phyloP scores from a whole-genome alignment of 2,888 invertebrate species.

The Peribatodes rhomboidaria region DNA sequence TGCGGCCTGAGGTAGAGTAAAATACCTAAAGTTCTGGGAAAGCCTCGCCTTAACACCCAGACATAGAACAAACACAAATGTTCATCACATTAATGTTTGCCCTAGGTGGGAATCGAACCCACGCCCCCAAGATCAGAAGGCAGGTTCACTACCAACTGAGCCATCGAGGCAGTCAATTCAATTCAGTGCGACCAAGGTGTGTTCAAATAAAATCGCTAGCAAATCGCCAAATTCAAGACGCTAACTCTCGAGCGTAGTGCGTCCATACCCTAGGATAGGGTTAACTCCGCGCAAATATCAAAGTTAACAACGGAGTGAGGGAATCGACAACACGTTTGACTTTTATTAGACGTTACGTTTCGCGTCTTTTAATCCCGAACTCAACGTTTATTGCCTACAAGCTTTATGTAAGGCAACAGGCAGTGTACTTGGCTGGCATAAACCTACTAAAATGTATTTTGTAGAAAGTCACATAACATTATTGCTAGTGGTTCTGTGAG shows the following conservation, averaged over 20 bases:
- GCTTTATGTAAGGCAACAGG: conserved; percentile 16
- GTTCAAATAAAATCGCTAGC: neutral
- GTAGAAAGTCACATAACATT: neutral
- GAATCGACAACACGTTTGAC: conserved; percentile 34
- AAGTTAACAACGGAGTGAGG: conserved; percentile 40
- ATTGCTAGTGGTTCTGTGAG: no score
- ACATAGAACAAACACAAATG: no score
- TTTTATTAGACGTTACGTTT: conserved; percentile 34
- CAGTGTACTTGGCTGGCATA: neutral
- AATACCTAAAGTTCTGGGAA: no score
- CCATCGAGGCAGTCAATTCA: no score
- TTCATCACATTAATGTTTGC: no score
- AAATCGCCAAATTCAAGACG: no score
- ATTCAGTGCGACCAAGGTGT: no score
- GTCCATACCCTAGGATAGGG: conserved; percentile 9
- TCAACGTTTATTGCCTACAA: conserved; percentile 25
- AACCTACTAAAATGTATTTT: conserved; percentile 3
- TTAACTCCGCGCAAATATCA: conserved; percentile 43
- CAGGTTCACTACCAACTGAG: no score
- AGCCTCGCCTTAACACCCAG: no score
- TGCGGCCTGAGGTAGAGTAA: no score
- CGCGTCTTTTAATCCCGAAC: conserved; percentile 23
- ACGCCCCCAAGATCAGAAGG: no score
- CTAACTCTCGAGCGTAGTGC: neutral
- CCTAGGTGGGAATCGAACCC: no score